Evolutionary conservation across 2,888 invertebrate species (phyloP).

Genomic region (Gisinianus flammeolus): DNA sequence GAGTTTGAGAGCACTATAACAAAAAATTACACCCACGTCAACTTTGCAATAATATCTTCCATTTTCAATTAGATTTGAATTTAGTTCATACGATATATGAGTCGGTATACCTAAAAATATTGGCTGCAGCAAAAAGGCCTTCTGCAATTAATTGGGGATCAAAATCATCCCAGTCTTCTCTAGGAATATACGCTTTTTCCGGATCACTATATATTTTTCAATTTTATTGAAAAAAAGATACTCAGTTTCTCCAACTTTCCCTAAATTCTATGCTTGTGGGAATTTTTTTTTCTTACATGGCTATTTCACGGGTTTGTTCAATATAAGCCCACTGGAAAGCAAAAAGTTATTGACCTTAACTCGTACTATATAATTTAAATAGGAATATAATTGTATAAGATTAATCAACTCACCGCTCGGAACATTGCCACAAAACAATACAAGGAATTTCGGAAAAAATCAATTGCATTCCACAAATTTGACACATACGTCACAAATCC

Average conservation of each 20-base stretch:
- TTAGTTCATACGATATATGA: too few relatives aligned
- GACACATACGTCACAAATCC: conserved; percentile 84
- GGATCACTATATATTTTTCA: conserved; percentile 70
- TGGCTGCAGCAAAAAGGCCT: conserved; percentile 81
- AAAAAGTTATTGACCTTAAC: neutral
- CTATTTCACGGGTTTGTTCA: conserved; percentile 44
- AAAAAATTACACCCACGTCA: too few relatives aligned
- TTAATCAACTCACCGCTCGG: conserved; percentile 63
- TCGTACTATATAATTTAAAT: neutral
- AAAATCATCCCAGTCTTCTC: conserved; percentile 96
- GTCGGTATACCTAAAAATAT: conserved; percentile 15
- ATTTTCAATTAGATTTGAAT: too few relatives aligned
- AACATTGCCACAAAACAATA: conserved; percentile 77
- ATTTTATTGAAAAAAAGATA: neutral
- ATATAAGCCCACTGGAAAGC: conserved; percentile 65
- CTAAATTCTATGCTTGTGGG: neutral
- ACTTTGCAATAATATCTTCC: too few relatives aligned
- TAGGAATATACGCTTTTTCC: conserved; percentile 67
- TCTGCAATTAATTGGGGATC: conserved; percentile 97
- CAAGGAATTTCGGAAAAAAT: conserved; percentile 86
- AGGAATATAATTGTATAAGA: neutral
- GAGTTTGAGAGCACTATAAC: conserved; percentile 83
- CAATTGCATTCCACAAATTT: conserved; percentile 96
- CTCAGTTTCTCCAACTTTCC: neutral
- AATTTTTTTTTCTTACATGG: conserved; percentile 24